A percentile compares a stretch with the other conserved stretches of the same genome.
Conservation (phyloP, 2,888 invertebrate genomes). For the Antitype chi region DNA sequence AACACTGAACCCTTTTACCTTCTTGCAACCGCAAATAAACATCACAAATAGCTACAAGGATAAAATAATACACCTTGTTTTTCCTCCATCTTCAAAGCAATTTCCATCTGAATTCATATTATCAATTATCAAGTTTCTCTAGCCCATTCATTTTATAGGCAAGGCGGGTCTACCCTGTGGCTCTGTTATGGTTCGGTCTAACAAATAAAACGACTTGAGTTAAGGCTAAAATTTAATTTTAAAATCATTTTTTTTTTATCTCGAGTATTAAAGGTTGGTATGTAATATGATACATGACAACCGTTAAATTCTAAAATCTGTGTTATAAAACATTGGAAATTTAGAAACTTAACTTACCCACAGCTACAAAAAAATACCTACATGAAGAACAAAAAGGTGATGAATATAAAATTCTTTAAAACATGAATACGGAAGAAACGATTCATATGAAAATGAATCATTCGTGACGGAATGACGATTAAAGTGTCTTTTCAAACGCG, state of each 20-base stretch:
- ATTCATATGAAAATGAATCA: background rate
- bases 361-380: background rate
- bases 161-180: conserved; percentile 12
- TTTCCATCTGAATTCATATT: conserved; percentile 39
- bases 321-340: background rate
- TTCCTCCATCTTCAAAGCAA: conserved; percentile 62
- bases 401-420: conserved; percentile 13
- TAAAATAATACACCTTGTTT: conserved; percentile 46
- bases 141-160: conserved; percentile 32
- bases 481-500: conserved; percentile 6
- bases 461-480: background rate
- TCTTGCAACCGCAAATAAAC: conserved; percentile 6
- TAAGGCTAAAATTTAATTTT: background rate
- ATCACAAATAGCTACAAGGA: conserved; percentile 7
- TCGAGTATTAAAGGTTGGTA: background rate
- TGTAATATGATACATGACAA: background rate
- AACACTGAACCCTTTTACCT: background rate
- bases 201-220: background rate
- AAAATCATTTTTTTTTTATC: background rate
- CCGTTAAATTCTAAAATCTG: too few species aligned
- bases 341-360: background rate
- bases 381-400: background rate
- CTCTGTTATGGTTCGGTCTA: conserved; percentile 8
- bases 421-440: background rate
- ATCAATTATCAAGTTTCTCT: conserved; percentile 43